Percentiles rank a stretch among this genome's conserved stretches.
These are phyloP conservation scores for Phrynocephalus versicolor DNA, from an alignment of 2,113 vertebrate genomes.

Conservation along the genomic window DNA sequence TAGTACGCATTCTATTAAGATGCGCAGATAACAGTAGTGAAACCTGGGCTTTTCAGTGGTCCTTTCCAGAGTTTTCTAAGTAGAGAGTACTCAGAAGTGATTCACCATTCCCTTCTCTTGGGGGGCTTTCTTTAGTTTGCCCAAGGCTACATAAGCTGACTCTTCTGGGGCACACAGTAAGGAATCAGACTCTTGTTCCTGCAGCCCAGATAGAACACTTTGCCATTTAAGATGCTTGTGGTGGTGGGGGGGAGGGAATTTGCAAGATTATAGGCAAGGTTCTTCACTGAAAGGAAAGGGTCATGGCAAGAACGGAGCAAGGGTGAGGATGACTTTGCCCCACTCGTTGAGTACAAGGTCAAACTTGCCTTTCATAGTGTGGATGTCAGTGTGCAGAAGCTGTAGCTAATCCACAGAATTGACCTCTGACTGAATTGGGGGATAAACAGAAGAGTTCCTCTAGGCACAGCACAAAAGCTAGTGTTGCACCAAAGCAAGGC, in stretches of 20 bases:
- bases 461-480: neutral
- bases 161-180: too few species aligned
- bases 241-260: neutral
- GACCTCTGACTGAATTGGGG: neutral
- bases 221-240: neutral
- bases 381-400: neutral
- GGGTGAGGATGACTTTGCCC: neutral
- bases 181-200: too few species aligned
- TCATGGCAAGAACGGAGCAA: neutral
- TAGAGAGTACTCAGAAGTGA: too few species aligned
- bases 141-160: too few species aligned
- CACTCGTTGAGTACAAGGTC: neutral
- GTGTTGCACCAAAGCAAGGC: neutral
- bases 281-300: neutral
- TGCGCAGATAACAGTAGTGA: too few species aligned
- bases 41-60: too few species aligned
- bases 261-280: neutral
- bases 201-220: too few species aligned
- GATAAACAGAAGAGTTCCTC: neutral
- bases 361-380: neutral
- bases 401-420: neutral
- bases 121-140: too few species aligned
- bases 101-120: too few species aligned
- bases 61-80: too few species aligned
- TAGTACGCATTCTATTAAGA: too few species aligned